Base-by-base conservation (phyloP, 35 echinoderm and acorn worm genomes). In the Apostichopus japonicus region DNA sequence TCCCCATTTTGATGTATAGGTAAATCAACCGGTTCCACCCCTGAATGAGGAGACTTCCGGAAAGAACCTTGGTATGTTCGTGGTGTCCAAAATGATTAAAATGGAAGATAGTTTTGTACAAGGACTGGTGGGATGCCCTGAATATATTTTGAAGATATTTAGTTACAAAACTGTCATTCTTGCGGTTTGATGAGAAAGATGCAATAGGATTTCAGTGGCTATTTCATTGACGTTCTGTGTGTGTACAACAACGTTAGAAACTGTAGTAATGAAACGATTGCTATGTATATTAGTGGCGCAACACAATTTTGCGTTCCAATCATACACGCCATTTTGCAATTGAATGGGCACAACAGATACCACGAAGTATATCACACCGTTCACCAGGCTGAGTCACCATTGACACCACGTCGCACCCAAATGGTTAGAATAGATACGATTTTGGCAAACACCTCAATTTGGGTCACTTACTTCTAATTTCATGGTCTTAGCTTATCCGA, bases 1-100 rank as follows among this genome's bases (percentile, higher is more conserved):
- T 98, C 77, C 97, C 97, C 97, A 98, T 98, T 91, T 92, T 98
- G 87, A 86, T 72, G 90, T 87, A 92, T 72, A 94, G 90, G 83
- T 89, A 92, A 90, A 89, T 77, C 79, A 77, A 94, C 70, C 83
- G 93, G 90, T 96, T 87, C 87, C 78, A 86, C 91, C 86, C 92
- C 84, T 88, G 95, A 96, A 87, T 56, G 92, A 88, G 93, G 21
- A 72, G 93, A 96, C 95, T 96, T 96, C 95, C 95, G 95, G 95
- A 96, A 94, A 94, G 81, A 84, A 84, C 54, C 54, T 55, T 57
- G 22, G 21, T 56, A 58, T 93, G 76, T 93, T 75, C 71, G 23
- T 75, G 71, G 71, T 75, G 21, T 75, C 71, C 71, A 75, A 75
- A 75, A 19, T 75, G 13, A 75, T 19, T 75, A 23, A 75, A 75